Evolutionary conservation across 2,113 vertebrate species (phyloP).

Genomic region (Rhinogobius similis): DNA sequence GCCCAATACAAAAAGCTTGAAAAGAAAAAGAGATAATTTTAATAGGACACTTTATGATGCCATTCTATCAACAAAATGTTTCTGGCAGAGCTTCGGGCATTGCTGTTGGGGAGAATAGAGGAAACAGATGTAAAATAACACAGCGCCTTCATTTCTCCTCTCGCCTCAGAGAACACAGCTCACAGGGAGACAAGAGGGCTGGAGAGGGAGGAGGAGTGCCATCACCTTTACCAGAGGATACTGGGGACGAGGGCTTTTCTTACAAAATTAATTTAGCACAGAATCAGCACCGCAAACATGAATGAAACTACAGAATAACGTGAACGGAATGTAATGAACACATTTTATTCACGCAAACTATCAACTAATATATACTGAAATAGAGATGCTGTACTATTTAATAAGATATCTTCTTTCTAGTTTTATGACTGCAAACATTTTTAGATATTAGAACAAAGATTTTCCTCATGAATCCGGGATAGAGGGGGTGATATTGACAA

Average conservation of each 20-base stretch:
- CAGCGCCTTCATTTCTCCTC: conserved; percentile 6
- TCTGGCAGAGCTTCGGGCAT: conserved; percentile 15
- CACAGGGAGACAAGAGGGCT: neutral
- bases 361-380: neutral
- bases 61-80: conserved; percentile 17
- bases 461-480: too few relatives aligned
- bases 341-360: neutral
- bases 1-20: neutral
- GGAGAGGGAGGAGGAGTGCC: neutral
- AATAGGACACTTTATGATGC: conserved; percentile 6
- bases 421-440: too few relatives aligned
- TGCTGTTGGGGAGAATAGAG: conserved; percentile 5
- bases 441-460: too few relatives aligned
- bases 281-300: neutral
- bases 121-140: conserved; percentile 10
- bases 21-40: conserved; percentile 6
- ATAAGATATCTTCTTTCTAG: too few relatives aligned
- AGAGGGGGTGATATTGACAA: too few relatives aligned
- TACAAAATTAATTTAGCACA: neutral
- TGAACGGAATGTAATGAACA: neutral
- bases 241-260: neutral
- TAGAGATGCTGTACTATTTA: too few relatives aligned
- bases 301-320: neutral
- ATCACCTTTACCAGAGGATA: neutral
- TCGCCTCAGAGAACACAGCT: neutral